phyloP scores from a whole-genome alignment of 1,140 invertebrate species.

The Trichonephila clavata region DNA sequence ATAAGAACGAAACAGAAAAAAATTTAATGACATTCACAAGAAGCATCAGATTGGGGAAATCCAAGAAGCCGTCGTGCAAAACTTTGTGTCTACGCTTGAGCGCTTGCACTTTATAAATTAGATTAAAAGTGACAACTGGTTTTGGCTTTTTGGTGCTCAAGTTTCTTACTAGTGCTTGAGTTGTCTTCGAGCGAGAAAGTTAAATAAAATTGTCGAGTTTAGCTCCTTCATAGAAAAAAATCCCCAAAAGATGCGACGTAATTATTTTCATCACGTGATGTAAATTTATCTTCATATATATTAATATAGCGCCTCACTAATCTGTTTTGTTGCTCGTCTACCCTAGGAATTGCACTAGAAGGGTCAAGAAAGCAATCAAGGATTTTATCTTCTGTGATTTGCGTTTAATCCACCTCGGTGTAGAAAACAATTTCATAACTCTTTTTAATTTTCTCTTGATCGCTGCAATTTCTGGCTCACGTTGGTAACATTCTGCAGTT shows the following conservation, averaged over 20 bases:
- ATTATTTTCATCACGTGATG: slow-evolving; percentile 71
- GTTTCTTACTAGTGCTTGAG: slow-evolving; percentile 59
- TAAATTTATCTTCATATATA: slow-evolving; percentile 62
- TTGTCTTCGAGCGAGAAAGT: slow-evolving; percentile 55
- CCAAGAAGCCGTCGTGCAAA: slow-evolving; percentile 72
- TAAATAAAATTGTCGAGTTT: slow-evolving; percentile 65
- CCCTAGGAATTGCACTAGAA: background rate
- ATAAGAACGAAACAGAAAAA: slow-evolving; percentile 23
- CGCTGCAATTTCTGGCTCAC: slow-evolving; percentile 24
- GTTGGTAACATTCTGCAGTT: background rate
- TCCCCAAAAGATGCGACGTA: slow-evolving; percentile 33
- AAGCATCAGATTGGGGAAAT: slow-evolving; percentile 74
- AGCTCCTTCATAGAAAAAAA: background rate
- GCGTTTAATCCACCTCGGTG: slow-evolving; percentile 59
- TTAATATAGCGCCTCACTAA: slow-evolving; percentile 66
- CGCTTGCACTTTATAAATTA: slow-evolving; percentile 75
- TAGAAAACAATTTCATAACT: slow-evolving; percentile 69
- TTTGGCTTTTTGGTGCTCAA: slow-evolving; percentile 59
- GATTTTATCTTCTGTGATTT: slow-evolving; percentile 63
- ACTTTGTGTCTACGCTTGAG: slow-evolving; percentile 72
- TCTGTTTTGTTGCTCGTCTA: slow-evolving; percentile 57
- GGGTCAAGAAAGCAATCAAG: slow-evolving; percentile 72
- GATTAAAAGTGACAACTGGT: slow-evolving; percentile 76
- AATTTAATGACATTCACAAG: slow-evolving; percentile 75
- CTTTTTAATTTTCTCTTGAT: slow-evolving; percentile 75